Conservation (phyloP, 2,113 vertebrate genomes). For the Australoheros scitulus region DNA sequence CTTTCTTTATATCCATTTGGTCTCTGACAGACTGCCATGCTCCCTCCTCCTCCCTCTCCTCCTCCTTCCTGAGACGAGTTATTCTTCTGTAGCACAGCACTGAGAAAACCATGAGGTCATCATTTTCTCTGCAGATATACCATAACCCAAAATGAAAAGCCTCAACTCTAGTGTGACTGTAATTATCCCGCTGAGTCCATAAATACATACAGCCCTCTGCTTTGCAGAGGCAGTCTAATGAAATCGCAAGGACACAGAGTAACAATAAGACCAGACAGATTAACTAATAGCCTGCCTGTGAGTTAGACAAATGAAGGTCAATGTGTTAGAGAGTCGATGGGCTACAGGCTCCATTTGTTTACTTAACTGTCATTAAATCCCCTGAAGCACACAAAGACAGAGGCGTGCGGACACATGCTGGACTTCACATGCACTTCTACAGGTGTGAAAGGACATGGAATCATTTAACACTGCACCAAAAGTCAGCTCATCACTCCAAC, state of each 20-base stretch:
- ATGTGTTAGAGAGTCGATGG: neutral
- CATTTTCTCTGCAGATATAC: conserved; percentile 60
- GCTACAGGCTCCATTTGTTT: conserved; percentile 17
- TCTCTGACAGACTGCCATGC: conserved; percentile 46
- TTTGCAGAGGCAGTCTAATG: neutral
- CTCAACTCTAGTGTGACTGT: conserved; percentile 31
- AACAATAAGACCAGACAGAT: neutral
- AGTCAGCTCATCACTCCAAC: neutral
- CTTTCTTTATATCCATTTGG: conserved; percentile 25
- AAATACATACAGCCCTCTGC: conserved; percentile 20
- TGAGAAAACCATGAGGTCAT: conserved; percentile 72
- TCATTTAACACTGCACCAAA: conserved; percentile 1
- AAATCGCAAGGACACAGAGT: neutral
- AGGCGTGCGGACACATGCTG: neutral
- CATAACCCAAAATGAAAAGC: conserved; percentile 61
- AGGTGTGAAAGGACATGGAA: conserved; percentile 16
- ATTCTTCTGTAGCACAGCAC: conserved; percentile 46
- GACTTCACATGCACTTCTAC: neutral
- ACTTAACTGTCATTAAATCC: conserved; percentile 33
- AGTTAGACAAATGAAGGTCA: conserved; percentile 40
- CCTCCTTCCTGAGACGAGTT: conserved; percentile 52
- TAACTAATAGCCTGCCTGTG: neutral
- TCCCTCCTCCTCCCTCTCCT: conserved; percentile 43
- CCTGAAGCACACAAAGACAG: neutral
- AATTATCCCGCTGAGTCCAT: conserved; percentile 44